These are phyloP conservation scores for Burhinus bistriatus DNA, from an alignment of 2,113 vertebrate genomes.

Conservation along the genomic window DNA sequence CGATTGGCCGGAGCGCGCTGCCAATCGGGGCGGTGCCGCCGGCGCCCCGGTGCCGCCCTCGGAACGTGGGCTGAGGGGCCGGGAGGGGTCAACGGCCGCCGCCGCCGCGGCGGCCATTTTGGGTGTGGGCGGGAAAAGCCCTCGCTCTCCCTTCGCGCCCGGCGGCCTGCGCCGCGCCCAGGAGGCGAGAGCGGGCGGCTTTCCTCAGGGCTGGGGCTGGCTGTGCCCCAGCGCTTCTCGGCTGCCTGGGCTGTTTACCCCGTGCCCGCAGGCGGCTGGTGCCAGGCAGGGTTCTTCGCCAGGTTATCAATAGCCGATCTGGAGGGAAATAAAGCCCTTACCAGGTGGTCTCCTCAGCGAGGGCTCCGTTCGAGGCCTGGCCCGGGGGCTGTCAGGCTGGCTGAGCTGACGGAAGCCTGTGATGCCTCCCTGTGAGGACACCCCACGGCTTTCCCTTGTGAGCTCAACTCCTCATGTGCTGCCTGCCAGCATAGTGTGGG, in stretches of 20 bases:
- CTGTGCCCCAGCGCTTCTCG: accelerated
- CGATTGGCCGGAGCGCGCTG: slow-evolving; percentile 15
- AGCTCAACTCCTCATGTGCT: accelerated
- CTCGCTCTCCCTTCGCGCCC: accelerated
- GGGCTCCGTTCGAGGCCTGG: not conserved
- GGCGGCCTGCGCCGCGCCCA: not conserved
- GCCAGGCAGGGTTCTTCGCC: not conserved
- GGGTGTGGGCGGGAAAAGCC: not conserved
- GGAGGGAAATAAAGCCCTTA: not conserved
- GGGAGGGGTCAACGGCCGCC: not conserved
- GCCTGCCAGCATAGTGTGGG: accelerated
- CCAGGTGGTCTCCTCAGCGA: accelerated
- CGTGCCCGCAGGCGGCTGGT: not conserved
- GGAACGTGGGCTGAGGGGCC: not conserved
- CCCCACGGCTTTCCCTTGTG: accelerated
- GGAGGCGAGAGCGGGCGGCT: not conserved
- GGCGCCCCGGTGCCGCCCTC: not conserved
- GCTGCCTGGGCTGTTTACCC: accelerated
- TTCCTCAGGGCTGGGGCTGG: accelerated
- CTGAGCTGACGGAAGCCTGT: not conserved
- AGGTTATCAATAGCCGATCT: accelerated
- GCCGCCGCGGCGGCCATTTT: not conserved
- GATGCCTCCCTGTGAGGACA: accelerated
- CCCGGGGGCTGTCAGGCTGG: accelerated
- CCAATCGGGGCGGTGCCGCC: not conserved